Evolutionary conservation across 2,888 invertebrate genomes (phyloP).

Genomic region (Drosophila quasianomalipes): DNA sequence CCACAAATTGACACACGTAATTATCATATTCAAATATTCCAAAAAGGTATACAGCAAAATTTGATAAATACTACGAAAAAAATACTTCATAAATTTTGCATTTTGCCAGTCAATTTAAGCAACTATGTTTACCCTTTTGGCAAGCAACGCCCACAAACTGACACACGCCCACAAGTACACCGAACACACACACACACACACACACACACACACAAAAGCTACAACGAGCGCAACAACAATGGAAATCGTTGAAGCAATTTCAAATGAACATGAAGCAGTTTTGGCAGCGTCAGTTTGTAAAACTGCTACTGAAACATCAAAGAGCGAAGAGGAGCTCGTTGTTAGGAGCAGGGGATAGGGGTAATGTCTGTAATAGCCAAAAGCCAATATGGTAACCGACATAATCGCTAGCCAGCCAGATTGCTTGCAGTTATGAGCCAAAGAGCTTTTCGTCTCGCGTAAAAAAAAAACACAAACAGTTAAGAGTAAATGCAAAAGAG

Average conservation of each 20-base stretch:
- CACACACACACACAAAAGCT: slow-evolving; percentile 6
- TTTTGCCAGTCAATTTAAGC: slow-evolving; percentile 53
- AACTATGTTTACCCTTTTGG: slow-evolving; percentile 66
- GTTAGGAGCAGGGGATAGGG: background rate
- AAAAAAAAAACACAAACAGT: slow-evolving; percentile 6
- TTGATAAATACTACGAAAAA: background rate
- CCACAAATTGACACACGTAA: slow-evolving; percentile 71
- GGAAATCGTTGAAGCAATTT: slow-evolving; percentile 28
- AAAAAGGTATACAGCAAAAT: slow-evolving; percentile 14
- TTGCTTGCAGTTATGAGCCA: slow-evolving; percentile 28
- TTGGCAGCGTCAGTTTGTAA: slow-evolving; percentile 48
- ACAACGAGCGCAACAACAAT: slow-evolving; percentile 29
- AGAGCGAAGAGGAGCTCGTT: background rate
- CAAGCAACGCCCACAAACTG: slow-evolving; percentile 56
- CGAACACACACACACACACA: slow-evolving; percentile 6
- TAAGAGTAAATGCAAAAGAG: background rate
- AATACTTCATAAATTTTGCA: slow-evolving; percentile 34
- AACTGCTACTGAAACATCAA: slow-evolving; percentile 44
- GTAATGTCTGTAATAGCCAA: slow-evolving; percentile 53
- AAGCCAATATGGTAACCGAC: slow-evolving; percentile 64
- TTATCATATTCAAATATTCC: slow-evolving; percentile 61
- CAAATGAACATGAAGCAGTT: slow-evolving; percentile 62
- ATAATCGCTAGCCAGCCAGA: slow-evolving; percentile 55
- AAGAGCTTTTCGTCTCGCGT: slow-evolving; percentile 13
- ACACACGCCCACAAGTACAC: slow-evolving; percentile 27